Evolutionary conservation across 2,888 invertebrate genomes (phyloP), one percentile per base, ranked within the genome.

Genomic region (Pachydiplax longipennis): DNA sequence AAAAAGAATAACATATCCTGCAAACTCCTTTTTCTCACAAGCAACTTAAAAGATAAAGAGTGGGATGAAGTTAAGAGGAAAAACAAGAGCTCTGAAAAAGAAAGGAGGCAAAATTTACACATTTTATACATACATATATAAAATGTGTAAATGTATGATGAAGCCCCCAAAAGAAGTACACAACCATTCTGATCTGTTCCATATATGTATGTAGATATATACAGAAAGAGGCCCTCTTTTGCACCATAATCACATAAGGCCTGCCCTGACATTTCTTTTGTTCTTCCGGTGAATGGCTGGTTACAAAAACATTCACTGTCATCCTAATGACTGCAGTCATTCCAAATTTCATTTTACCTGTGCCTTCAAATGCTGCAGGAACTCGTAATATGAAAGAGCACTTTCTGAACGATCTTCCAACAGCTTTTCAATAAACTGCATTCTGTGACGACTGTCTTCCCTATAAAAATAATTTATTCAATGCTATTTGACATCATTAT

Each of bases 351-450:
- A 98, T 96, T 98, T 98, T 94, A 98, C 96, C 95, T 98, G 97
- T 93, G 96, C 96, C 94, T 98, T 97, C 93, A 98, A 95, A 95
- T 99, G 98, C 94, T 99, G 99, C 94, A 99, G 95, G 95, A 99
- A 99, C 96, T 99, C 99, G 94, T 98, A 98, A 95, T 99, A 99
- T 92, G 99, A 98, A 95, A 99, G 96, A 90, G 98, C 97, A 91
- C 97, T 97, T 94, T 99, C 99, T 92, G 97, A 96, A 93, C 99
- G 95, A 94, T 99, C 99, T 94, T 99, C 99, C 87, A 99, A 96
- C 93, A 99, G 95, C 93, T 97, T 96, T 93, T 99, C 98, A 91
- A 97, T 96, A 95, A 99, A 99, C 92, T 96, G 94, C 91, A 96
- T 95, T 92, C 98, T 96, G 91, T 96, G 95, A 91, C 97, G 97